A percentile compares a stretch with the other conserved stretches of the same genome.
phyloP scores from a whole-genome alignment of 2,888 invertebrate species.

The Creontiades dilutus region DNA sequence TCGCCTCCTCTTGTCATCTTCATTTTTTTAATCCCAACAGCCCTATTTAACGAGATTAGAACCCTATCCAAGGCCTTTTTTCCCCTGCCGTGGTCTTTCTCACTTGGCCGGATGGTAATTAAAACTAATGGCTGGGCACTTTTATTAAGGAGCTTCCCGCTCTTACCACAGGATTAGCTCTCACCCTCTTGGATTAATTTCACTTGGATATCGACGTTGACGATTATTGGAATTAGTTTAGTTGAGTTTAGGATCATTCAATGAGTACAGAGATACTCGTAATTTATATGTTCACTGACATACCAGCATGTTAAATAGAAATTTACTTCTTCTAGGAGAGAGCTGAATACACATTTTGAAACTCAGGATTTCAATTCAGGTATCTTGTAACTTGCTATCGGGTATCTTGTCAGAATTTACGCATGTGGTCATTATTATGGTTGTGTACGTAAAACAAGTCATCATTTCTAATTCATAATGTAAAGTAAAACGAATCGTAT shows the following conservation, averaged over 20 bases:
- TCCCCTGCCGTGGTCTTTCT: neutral
- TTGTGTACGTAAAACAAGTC: too few species aligned
- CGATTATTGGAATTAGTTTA: neutral
- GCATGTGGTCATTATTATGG: too few species aligned
- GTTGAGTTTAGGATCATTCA: neutral
- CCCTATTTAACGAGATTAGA: constrained; percentile 54
- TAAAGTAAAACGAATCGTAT: too few species aligned
- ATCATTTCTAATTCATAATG: too few species aligned
- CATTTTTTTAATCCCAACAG: constrained; percentile 41
- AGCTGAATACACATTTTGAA: too few species aligned
- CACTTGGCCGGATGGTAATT: constrained; percentile 24
- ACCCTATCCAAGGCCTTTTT: constrained; percentile 36
- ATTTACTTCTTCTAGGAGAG: too few species aligned
- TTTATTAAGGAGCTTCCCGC: constrained; percentile 25
- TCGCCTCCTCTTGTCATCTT: constrained; percentile 27
- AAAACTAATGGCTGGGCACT: constrained; percentile 25
- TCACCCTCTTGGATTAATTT: neutral
- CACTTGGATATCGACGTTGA: constrained; percentile 9
- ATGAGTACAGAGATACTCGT: neutral
- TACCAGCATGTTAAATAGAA: too few species aligned
- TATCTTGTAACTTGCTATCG: too few species aligned
- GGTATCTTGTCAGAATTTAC: too few species aligned
- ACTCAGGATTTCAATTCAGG: too few species aligned
- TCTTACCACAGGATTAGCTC: constrained; percentile 5
- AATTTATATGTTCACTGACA: too few species aligned